phyloP scores from a whole-genome alignment of 2,797 vertebrate genomes.

The Pipistrellus pygmaeus region DNA sequence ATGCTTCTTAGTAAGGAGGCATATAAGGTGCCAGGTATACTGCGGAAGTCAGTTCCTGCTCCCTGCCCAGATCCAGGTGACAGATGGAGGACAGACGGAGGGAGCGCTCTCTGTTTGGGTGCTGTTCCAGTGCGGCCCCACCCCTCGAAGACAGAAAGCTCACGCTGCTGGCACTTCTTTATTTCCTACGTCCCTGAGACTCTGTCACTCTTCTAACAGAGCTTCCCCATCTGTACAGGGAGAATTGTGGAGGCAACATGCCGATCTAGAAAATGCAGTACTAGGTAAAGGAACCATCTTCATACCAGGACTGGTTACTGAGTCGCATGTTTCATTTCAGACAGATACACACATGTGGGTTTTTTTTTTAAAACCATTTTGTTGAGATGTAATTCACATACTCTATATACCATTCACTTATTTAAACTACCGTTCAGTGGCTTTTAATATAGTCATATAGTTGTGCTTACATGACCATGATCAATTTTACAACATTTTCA shows the following conservation, averaged over 20 bases:
- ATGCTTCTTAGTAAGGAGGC: neutral
- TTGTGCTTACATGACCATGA: neutral
- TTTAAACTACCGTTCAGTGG: neutral
- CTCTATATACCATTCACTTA: neutral
- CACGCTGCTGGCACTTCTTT: neutral
- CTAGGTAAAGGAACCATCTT: neutral
- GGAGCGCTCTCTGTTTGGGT: neutral
- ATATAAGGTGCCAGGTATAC: neutral
- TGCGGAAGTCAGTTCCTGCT: neutral
- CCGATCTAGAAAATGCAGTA: neutral
- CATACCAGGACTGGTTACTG: neutral
- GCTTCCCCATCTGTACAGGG: neutral
- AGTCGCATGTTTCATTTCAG: neutral
- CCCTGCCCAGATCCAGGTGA: neutral
- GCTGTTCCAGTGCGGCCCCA: neutral
- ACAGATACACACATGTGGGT: neutral
- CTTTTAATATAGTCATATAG: neutral
- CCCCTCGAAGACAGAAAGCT: neutral
- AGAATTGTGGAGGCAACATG: neutral
- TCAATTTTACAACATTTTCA: neutral
- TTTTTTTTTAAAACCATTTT: neutral
- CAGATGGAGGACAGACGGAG: too few species aligned
- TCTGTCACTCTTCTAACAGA: neutral
- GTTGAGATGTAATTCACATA: neutral
- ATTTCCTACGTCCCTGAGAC: neutral